These are phyloP conservation scores for Bombylius discolor DNA, from an alignment of 2,888 invertebrate genomes.

Conservation along the genomic window DNA sequence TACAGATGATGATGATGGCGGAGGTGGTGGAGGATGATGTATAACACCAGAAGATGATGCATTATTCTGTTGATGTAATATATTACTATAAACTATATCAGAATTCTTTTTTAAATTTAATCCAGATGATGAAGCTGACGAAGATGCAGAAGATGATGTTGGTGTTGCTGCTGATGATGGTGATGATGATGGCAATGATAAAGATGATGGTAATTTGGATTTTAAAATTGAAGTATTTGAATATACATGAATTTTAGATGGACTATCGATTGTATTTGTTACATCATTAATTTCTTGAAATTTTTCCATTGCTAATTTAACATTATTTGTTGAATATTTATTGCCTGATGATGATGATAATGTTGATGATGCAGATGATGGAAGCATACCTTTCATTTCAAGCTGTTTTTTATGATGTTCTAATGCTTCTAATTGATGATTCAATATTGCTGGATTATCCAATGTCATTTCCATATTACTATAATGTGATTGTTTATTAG, in stretches of 20 bases:
- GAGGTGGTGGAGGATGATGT: conserved; percentile 20
- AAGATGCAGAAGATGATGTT: not conserved
- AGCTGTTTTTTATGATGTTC: conserved; percentile 36
- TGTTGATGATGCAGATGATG: conserved; percentile 17
- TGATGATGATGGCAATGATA: not conserved
- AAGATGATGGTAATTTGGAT: not conserved
- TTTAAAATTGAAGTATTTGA: not conserved
- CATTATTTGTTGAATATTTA: not conserved
- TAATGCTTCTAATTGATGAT: conserved; percentile 33
- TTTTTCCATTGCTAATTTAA: conserved; percentile 2
- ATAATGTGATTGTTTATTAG: conserved; percentile 13
- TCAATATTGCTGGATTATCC: conserved; percentile 32
- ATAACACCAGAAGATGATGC: not conserved
- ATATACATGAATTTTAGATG: not conserved
- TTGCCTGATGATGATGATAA: conserved; percentile 20
- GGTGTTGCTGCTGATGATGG: not conserved
- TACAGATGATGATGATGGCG: not conserved
- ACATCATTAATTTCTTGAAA: not conserved
- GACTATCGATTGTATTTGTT: too few species aligned
- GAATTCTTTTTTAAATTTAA: not conserved
- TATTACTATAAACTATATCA: conserved; percentile 42
- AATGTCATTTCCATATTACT: conserved; percentile 26
- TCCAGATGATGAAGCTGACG: not conserved
- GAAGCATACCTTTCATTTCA: conserved; percentile 26
- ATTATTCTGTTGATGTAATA: conserved; percentile 35